Conservation (phyloP, 2,797 vertebrate species). For the Poeciliopsis paucimaculata region DNA sequence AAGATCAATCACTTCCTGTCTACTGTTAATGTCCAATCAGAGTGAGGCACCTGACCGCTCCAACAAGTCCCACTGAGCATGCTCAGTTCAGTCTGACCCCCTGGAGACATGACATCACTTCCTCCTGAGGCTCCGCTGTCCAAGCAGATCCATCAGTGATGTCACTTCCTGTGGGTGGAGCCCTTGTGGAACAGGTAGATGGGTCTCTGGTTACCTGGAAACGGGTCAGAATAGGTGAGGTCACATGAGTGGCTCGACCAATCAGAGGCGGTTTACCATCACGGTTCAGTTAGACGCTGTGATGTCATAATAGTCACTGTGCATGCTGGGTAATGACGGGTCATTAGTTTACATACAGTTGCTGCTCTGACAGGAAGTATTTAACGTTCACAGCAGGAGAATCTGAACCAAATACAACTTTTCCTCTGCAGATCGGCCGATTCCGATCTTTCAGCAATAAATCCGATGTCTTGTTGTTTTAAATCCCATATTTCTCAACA, state of each 20-base stretch:
- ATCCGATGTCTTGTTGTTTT: too few relatives aligned
- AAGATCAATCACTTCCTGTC: slow-evolving; percentile 4
- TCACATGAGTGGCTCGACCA: not conserved
- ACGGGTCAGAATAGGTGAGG: not conserved
- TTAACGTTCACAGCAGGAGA: too few relatives aligned
- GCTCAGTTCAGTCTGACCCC: not conserved
- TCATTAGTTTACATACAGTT: too few relatives aligned
- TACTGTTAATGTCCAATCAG: not conserved
- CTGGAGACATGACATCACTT: not conserved
- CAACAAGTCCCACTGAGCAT: not conserved
- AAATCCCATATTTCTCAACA: too few relatives aligned
- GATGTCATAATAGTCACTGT: too few relatives aligned
- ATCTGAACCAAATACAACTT: too few relatives aligned
- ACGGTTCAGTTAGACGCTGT: too few relatives aligned
- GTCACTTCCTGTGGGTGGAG: slow-evolving; percentile 73
- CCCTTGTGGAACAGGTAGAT: slow-evolving; percentile 90
- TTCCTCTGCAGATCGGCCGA: too few relatives aligned
- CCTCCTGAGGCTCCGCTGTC: not conserved
- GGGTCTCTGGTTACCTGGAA: slow-evolving; percentile 84
- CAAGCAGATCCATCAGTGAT: not conserved
- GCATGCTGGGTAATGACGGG: too few relatives aligned
- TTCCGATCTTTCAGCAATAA: too few relatives aligned
- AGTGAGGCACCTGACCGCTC: not conserved
- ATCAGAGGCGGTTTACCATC: too few relatives aligned
- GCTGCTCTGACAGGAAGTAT: too few relatives aligned